Percentiles rank a stretch among this genome's conserved stretches.
Conservation (phyloP, 2,888 invertebrate genomes). For the Ormyrus rosae region DNA sequence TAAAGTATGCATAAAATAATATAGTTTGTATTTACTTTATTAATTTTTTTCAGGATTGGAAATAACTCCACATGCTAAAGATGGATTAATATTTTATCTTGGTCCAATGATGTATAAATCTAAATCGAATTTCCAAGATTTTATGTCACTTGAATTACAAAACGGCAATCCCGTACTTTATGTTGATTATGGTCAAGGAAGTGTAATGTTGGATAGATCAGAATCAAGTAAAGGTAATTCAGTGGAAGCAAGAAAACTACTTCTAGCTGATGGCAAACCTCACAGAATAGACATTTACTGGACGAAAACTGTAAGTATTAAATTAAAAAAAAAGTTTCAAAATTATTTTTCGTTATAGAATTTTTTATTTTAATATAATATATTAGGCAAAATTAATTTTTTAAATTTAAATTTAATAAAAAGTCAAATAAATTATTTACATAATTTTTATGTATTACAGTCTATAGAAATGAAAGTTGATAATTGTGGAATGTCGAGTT, state of each 20-base stretch:
- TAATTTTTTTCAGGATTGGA: constrained; percentile 78
- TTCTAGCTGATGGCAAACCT: constrained; percentile 88
- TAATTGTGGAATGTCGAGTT: constrained; percentile 83
- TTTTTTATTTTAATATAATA: too few relatives aligned
- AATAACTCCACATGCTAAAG: constrained; percentile 85
- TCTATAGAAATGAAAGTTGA: constrained; percentile 87
- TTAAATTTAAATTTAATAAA: not conserved
- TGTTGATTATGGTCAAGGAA: constrained; percentile 92
- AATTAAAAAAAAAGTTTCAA: not conserved
- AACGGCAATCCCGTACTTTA: constrained; percentile 89
- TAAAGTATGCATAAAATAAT: too few relatives aligned
- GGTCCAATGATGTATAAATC: constrained; percentile 87
- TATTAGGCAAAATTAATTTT: too few relatives aligned
- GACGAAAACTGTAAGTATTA: constrained; percentile 74
- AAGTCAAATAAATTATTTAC: not conserved
- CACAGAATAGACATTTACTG: constrained; percentile 87
- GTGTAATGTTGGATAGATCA: constrained; percentile 74
- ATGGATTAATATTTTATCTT: constrained; percentile 93
- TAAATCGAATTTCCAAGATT: constrained; percentile 86
- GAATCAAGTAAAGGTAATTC: constrained; percentile 67
- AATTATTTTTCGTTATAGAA: constrained; percentile 2
- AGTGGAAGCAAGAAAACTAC: constrained; percentile 82
- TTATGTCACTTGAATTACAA: constrained; percentile 90
- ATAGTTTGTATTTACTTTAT: too few relatives aligned
- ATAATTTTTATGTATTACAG: constrained; percentile 67